Conservation (phyloP, 2,113 vertebrate species). For the Salvelinus namaycush region DNA sequence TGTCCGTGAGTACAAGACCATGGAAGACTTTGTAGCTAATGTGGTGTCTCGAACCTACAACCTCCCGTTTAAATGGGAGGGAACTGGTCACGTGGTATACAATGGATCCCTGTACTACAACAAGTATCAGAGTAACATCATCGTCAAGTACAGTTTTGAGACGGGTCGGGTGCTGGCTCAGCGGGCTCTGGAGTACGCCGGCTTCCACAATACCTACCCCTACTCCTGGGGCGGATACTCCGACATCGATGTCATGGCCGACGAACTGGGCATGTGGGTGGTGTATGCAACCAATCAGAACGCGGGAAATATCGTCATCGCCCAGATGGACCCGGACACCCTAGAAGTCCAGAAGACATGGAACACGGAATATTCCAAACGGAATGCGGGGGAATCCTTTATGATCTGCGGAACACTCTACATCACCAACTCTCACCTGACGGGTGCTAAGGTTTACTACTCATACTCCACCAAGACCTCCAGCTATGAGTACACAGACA, state of each 20-base stretch:
- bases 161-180: conserved; percentile 88
- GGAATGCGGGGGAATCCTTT: conserved; percentile 96
- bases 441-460: conserved; percentile 97
- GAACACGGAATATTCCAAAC: conserved; percentile 96
- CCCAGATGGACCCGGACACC: conserved; percentile 89
- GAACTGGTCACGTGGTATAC: conserved; percentile 96
- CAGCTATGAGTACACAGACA: conserved; percentile 94
- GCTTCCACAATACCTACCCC: conserved; percentile 97
- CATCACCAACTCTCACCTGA: conserved; percentile 95
- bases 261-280: conserved; percentile 95
- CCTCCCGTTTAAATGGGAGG: conserved; percentile 97
- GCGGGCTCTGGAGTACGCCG: conserved; percentile 91
- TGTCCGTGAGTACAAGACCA: conserved; percentile 93
- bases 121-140: conserved; percentile 98
- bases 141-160: conserved; percentile 97
- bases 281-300: conserved; percentile 98
- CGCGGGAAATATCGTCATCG: conserved; percentile 95
- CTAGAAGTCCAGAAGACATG: conserved; percentile 92
- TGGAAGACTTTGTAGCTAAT: conserved; percentile 89
- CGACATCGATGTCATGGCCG: conserved; percentile 97
- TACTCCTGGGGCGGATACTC: conserved; percentile 98
- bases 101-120: conserved; percentile 98
- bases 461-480: conserved; percentile 97
- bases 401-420: conserved; percentile 99
- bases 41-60: conserved; percentile 94